Percentiles rank a stretch among this genome's conserved stretches.
phyloP scores from a whole-genome alignment of 2,888 invertebrate species.

The Diloba caeruleocephala region DNA sequence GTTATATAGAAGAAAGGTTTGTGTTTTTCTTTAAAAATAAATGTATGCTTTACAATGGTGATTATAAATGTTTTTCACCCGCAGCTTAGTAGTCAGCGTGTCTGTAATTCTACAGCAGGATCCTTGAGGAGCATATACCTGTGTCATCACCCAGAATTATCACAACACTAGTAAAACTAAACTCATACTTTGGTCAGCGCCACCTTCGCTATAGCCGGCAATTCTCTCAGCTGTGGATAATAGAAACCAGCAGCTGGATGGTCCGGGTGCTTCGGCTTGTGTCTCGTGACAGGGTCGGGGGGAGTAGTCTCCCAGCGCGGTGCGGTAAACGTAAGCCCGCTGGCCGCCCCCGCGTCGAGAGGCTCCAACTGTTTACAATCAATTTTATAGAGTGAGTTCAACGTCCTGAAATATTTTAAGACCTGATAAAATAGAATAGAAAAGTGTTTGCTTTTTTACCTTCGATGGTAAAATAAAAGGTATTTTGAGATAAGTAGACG shows the following conservation, averaged over 20 bases:
- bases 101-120: no score
- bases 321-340: conserved; percentile 97
- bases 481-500: no score
- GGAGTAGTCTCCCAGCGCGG: conserved; percentile 97
- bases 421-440: neutral
- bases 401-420: neutral
- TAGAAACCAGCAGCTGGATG: conserved; percentile 98
- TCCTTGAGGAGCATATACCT: no score
- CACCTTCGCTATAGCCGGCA: conserved; percentile 96
- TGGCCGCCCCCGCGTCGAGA: conserved; percentile 97
- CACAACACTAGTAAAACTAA: neutral
- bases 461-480: no score
- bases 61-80: no score
- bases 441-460: neutral
- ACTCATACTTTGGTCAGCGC: conserved; percentile 93
- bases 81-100: no score
- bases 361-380: conserved; percentile 92
- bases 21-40: no score
- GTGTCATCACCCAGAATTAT: no score
- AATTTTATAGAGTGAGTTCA: neutral
- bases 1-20: no score
- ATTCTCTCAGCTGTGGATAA: conserved; percentile 94
- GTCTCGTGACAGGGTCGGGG: conserved; percentile 94
- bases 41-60: no score
- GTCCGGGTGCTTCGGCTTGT: conserved; percentile 94